Evolutionary conservation across 2,113 vertebrate genomes (phyloP).

Genomic region (crab-eating macaque (Macaca fascicularis)): T2T-MFA8v1.1 NC_088378.1:160138001-160138500

Average conservation of each 20-base stretch:
- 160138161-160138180: not conserved
- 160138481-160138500: slow-evolving; percentile 36
- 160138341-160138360: not conserved
- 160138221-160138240: not conserved
- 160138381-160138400: slow-evolving; percentile 38
- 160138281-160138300: slow-evolving; percentile 30
- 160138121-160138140: not conserved
- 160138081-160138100: not conserved
- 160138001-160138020: not conserved
- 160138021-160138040: not conserved
- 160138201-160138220: not conserved
- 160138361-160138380: slow-evolving; percentile 43
- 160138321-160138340: not conserved
- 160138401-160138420: slow-evolving; percentile 29
- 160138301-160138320: not conserved
- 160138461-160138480: slow-evolving; percentile 45
- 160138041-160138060: not conserved
- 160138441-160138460: not conserved
- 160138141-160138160: not conserved
- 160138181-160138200: not conserved
- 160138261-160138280: not conserved
- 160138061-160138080: not conserved
- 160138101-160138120: not conserved
- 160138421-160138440: slow-evolving; percentile 42
- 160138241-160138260: not conserved